Evolutionary conservation across 2,888 invertebrate species (phyloP).

Genomic region (Morpho helenor): DNA sequence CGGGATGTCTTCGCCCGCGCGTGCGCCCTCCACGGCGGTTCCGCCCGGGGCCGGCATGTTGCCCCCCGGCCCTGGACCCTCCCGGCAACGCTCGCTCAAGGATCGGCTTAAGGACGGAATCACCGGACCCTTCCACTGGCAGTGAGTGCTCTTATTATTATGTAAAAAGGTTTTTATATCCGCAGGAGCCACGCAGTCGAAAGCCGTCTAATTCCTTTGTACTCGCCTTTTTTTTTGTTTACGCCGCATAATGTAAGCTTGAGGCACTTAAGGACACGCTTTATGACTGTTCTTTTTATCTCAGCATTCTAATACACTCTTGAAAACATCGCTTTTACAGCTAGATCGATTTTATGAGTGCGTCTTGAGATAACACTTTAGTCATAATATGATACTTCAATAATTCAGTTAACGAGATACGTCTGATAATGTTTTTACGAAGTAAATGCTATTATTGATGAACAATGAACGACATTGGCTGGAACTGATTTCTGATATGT

Average conservation of each 20-base stretch:
- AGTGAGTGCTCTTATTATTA: slow-evolving; percentile 80
- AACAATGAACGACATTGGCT: too few relatives aligned
- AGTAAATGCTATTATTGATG: too few relatives aligned
- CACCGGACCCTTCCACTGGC: slow-evolving; percentile 88
- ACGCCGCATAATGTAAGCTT: slow-evolving; percentile 8
- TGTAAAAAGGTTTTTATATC: slow-evolving; percentile 13
- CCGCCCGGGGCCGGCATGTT: slow-evolving; percentile 66
- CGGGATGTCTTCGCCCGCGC: slow-evolving; percentile 66
- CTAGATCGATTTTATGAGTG: slow-evolving; percentile 11
- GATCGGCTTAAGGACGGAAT: slow-evolving; percentile 89
- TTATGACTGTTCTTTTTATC: slow-evolving; percentile 11
- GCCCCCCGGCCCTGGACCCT: slow-evolving; percentile 77
- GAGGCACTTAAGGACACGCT: slow-evolving; percentile 6
- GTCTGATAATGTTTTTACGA: too few relatives aligned
- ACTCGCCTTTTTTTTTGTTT: slow-evolving; percentile 7
- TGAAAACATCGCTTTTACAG: slow-evolving; percentile 28
- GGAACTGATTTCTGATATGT: too few relatives aligned
- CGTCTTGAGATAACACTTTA: slow-evolving; percentile 13
- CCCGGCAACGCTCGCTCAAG: slow-evolving; percentile 87
- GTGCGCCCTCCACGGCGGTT: slow-evolving; percentile 45
- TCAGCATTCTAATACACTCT: slow-evolving; percentile 18
- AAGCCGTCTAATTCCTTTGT: slow-evolving; percentile 1
- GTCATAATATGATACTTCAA: slow-evolving; percentile 12
- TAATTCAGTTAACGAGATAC: neutral
- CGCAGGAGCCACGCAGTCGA: slow-evolving; percentile 8